Conservation (phyloP, 1,140 invertebrate species). For the Tenebrio molitor region DNA sequence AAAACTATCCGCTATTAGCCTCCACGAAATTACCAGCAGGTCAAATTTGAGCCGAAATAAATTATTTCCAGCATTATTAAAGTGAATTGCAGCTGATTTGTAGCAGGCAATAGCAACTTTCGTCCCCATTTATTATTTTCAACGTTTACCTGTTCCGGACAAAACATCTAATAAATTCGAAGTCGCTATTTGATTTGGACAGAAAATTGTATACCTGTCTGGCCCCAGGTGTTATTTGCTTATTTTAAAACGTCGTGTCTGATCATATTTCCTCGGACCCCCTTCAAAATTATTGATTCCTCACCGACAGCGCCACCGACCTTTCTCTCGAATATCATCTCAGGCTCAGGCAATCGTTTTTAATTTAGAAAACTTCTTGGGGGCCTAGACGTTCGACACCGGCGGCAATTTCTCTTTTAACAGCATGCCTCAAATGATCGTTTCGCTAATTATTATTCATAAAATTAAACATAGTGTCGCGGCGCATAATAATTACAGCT, state of each 20-base stretch:
- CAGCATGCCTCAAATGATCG: not conserved
- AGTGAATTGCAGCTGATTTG: not conserved
- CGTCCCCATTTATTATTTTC: no score
- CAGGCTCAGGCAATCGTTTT: constrained; percentile 14
- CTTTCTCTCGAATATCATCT: constrained; percentile 24
- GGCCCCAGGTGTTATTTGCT: constrained; percentile 30
- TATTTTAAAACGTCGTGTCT: constrained; percentile 16
- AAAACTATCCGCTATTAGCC: not conserved
- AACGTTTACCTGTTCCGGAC: constrained; percentile 6
- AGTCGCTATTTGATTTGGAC: constrained; percentile 16
- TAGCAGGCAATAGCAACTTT: no score
- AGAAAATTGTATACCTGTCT: constrained; percentile 23
- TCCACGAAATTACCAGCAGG: not conserved
- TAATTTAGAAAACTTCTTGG: no score
- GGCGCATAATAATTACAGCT: not conserved
- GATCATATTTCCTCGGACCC: constrained; percentile 28
- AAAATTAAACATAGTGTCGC: not conserved
- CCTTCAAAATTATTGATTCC: constrained; percentile 21
- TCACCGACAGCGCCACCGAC: not conserved
- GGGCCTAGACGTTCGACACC: no score
- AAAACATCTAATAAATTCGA: constrained; percentile 20
- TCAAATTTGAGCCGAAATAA: constrained; percentile 9
- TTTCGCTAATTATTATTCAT: not conserved
- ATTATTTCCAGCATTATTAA: not conserved
- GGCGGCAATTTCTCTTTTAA: not conserved